Conservation (phyloP, 2,888 invertebrate genomes). For the Lagria hirta region DNA sequence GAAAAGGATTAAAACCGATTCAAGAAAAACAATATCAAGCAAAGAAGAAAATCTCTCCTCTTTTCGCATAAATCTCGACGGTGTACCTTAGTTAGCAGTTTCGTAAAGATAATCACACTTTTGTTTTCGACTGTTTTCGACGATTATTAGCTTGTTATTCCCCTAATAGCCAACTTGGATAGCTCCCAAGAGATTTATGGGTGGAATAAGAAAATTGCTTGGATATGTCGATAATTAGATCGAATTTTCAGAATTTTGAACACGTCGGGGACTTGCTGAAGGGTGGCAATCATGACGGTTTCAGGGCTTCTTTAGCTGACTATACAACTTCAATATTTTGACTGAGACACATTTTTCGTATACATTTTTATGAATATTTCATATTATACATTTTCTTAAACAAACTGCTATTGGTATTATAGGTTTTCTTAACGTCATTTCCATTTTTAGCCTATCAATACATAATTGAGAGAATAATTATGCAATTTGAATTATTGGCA, state of each 20-base stretch:
- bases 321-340: no score
- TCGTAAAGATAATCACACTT: conserved; percentile 63
- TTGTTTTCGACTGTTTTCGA: conserved; percentile 68
- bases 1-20: conserved; percentile 11
- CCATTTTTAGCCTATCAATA: no score
- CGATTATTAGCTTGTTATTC: conserved; percentile 69
- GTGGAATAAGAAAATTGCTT: conserved; percentile 14
- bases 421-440: no score
- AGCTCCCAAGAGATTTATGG: conserved; percentile 36
- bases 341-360: no score
- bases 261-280: conserved; percentile 7
- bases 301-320: conserved; percentile 13
- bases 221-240: conserved; percentile 15
- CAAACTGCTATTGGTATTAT: no score
- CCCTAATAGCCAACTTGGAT: conserved; percentile 46
- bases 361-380: no score
- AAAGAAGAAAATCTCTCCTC: conserved; percentile 16
- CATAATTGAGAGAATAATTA: no score
- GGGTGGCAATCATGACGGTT: conserved; percentile 13
- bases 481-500: no score
- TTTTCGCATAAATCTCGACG: conserved; percentile 17
- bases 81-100: conserved; percentile 47
- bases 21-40: conserved; percentile 23
- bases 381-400: no score
- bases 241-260: conserved; percentile 15